Conservation (phyloP, 2,113 vertebrate species). For the Antechinus stuartii region DNA sequence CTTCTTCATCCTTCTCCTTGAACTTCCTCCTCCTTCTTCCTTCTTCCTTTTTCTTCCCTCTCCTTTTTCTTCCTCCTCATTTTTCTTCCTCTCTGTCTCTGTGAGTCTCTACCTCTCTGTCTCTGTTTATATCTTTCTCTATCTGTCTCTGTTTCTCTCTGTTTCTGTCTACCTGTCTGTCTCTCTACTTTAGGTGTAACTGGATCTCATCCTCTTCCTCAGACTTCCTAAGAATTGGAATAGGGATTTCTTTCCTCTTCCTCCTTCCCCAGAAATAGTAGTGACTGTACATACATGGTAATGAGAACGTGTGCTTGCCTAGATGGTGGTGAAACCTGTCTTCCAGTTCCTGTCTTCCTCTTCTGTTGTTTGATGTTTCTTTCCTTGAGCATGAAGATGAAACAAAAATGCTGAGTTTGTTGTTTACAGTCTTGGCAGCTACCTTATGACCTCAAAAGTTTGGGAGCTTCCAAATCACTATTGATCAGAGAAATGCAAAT, state of each 20-base stretch:
- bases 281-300: not conserved
- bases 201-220: not conserved
- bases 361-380: not conserved
- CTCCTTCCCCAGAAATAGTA: not conserved
- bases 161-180: too few relatives aligned
- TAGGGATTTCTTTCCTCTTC: not conserved
- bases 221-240: not conserved
- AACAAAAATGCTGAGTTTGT: not conserved
- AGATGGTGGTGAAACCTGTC: not conserved
- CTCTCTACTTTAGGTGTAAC: not conserved
- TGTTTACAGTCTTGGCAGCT: not conserved
- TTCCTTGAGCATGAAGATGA: not conserved
- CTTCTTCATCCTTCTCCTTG: too few relatives aligned
- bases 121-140: too few relatives aligned
- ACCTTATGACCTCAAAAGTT: not conserved
- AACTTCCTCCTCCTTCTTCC: too few relatives aligned
- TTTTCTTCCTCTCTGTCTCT: too few relatives aligned
- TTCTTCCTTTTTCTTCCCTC: accelerated
- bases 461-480: not conserved
- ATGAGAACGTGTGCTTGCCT: not conserved
- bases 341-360: not conserved
- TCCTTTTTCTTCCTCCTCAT: too few relatives aligned
- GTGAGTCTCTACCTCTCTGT: too few relatives aligned
- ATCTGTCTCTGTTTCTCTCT: too few relatives aligned
- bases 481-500: too few relatives aligned